Percentiles rank a stretch among this genome's conserved stretches.
These are phyloP conservation scores for Halocaridina rubra DNA, from an alignment of 2,888 invertebrate species.

Conservation along the genomic window DNA sequence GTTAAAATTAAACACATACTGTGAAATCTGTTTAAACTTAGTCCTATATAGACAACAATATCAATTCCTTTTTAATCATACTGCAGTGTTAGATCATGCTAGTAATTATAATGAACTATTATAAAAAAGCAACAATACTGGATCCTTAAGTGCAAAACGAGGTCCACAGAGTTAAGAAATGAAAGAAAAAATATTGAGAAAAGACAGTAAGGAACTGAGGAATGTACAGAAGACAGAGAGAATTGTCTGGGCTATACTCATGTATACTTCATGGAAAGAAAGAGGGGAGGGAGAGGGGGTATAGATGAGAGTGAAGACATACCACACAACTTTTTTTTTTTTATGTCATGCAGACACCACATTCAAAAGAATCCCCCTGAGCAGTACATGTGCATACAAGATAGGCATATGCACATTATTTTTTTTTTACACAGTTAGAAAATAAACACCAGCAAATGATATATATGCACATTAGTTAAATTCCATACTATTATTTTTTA, in stretches of 20 bases:
- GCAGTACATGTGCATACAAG: conserved; percentile 44
- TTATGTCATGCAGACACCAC: conserved; percentile 56
- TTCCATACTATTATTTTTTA: too few relatives aligned
- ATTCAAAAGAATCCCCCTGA: conserved; percentile 51
- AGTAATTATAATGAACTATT: conserved; percentile 50
- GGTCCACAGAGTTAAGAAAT: conserved; percentile 42
- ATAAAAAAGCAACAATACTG: conserved; percentile 61
- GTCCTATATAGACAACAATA: conserved; percentile 56
- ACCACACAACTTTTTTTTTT: conserved; percentile 49
- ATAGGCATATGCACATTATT: conserved; percentile 47
- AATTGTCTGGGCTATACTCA: not conserved
- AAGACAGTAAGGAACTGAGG: conserved; percentile 14
- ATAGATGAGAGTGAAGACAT: conserved; percentile 33
- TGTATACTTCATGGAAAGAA: not conserved
- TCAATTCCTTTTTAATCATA: conserved; percentile 54
- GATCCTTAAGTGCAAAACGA: conserved; percentile 54
- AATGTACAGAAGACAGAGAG: not conserved
- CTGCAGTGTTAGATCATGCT: conserved; percentile 60
- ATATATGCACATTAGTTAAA: conserved; percentile 36
- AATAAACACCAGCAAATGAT: conserved; percentile 37
- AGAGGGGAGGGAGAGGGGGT: not conserved
- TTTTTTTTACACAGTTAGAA: conserved; percentile 56
- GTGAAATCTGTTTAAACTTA: conserved; percentile 50
- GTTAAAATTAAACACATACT: too few relatives aligned
- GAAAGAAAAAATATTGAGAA: conserved; percentile 37